Percentiles rank a stretch among this genome's conserved stretches.
phyloP scores from a whole-genome alignment of 2,888 invertebrate genomes.

The Polymixis flavicincta region DNA sequence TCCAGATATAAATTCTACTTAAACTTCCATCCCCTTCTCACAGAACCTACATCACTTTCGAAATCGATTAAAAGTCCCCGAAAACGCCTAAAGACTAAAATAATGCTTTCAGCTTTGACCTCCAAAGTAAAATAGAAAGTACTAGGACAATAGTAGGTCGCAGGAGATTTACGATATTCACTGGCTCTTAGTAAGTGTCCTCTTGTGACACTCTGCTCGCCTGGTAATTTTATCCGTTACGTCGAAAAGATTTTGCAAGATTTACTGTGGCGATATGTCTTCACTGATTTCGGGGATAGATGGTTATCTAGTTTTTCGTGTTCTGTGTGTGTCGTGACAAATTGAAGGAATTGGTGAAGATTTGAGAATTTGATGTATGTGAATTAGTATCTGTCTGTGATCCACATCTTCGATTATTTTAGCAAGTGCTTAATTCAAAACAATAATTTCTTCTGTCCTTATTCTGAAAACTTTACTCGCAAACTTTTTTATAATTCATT shows the following conservation, averaged over 20 bases:
- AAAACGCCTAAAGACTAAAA: conserved; percentile 46
- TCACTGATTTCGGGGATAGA: conserved; percentile 47
- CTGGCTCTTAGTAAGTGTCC: conserved; percentile 59
- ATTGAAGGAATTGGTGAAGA: conserved; percentile 23
- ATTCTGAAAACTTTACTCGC: background rate
- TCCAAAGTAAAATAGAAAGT: conserved; percentile 53
- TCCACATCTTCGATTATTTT: background rate
- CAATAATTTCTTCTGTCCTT: background rate
- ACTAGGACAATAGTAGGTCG: conserved; percentile 61
- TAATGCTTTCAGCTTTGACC: conserved; percentile 53
- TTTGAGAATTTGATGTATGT: conserved; percentile 1
- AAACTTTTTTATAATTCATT: background rate
- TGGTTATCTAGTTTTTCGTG: conserved; percentile 35
- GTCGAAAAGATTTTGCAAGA: conserved; percentile 49
- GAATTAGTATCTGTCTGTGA: background rate
- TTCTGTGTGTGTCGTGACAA: conserved; percentile 43
- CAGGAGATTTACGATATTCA: conserved; percentile 63
- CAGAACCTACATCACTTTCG: conserved; percentile 36
- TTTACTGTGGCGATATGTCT: conserved; percentile 53
- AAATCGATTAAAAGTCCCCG: conserved; percentile 50
- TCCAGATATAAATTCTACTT: conserved; percentile 34
- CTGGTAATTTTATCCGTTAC: conserved; percentile 57
- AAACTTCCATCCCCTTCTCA: conserved; percentile 8
- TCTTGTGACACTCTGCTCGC: conserved; percentile 55
- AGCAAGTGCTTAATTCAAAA: background rate